Conservation (phyloP, 2,888 invertebrate genomes). For the Polylopha cassiicola region DNA sequence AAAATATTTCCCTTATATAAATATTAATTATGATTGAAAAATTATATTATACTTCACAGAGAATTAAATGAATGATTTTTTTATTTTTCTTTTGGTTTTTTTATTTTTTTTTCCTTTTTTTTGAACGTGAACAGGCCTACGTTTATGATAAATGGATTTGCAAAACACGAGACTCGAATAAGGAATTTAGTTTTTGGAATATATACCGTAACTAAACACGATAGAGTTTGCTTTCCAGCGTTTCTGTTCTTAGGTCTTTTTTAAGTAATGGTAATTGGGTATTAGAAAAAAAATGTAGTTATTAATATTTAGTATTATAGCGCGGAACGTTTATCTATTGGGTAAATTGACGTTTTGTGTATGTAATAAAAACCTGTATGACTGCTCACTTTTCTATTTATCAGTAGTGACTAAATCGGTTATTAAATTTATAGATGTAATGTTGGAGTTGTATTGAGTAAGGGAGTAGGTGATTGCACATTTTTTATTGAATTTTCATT, state of each 20-base stretch:
- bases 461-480: slow-evolving; percentile 62
- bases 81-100: slow-evolving; percentile 46
- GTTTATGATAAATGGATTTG: slow-evolving; percentile 49
- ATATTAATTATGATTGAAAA: slow-evolving; percentile 57
- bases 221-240: not conserved
- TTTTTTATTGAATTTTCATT: slow-evolving; percentile 58
- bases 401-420: slow-evolving; percentile 64
- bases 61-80: slow-evolving; percentile 72
- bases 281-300: slow-evolving; percentile 41
- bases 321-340: slow-evolving; percentile 27
- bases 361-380: slow-evolving; percentile 53
- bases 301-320: slow-evolving; percentile 32
- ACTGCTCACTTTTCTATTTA: slow-evolving; percentile 73
- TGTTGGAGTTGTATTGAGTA: slow-evolving; percentile 56
- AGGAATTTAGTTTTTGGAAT: slow-evolving; percentile 37
- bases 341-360: slow-evolving; percentile 38
- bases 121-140: slow-evolving; percentile 31
- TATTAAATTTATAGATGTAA: slow-evolving; percentile 73
- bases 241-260: slow-evolving; percentile 29
- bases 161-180: slow-evolving; percentile 46
- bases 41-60: slow-evolving; percentile 58
- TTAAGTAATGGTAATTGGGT: slow-evolving; percentile 42
- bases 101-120: slow-evolving; percentile 37
- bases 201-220: slow-evolving; percentile 28
- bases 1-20: slow-evolving; percentile 59